Evolutionary conservation across 2,797 vertebrate species (phyloP).

Genomic region (Pitangus sulphuratus): DNA sequence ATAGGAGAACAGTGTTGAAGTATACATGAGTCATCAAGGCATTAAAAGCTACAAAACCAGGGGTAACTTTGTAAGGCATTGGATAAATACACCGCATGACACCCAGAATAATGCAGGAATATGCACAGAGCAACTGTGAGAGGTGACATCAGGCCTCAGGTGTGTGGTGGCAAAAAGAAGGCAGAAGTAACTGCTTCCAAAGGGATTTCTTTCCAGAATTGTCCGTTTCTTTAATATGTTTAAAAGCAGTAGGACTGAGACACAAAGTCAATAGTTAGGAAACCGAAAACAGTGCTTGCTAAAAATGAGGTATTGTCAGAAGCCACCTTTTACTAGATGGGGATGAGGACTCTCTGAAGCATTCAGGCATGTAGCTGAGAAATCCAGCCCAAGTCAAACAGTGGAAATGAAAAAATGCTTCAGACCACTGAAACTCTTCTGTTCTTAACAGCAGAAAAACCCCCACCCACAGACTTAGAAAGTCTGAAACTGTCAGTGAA

Average conservation of each 20-base stretch:
- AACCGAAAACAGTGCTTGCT: background rate
- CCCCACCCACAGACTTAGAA: background rate
- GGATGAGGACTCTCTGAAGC: background rate
- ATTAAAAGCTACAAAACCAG: background rate
- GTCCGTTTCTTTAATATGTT: background rate
- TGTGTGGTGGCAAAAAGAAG: background rate
- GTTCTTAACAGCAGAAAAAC: background rate
- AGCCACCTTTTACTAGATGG: background rate
- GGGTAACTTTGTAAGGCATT: background rate
- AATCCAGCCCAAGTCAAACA: background rate
- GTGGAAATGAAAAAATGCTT: slow-evolving; percentile 9
- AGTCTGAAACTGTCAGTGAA: background rate
- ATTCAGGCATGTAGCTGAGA: background rate
- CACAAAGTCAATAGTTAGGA: background rate
- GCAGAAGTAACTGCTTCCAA: background rate
- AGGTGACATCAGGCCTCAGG: background rate
- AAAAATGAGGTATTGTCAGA: background rate
- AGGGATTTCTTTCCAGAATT: background rate
- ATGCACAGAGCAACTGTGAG: background rate
- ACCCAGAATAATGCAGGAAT: background rate
- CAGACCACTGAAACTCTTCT: background rate
- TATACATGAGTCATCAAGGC: background rate
- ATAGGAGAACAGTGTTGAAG: background rate
- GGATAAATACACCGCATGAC: background rate
- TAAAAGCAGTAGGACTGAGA: background rate